These are phyloP conservation scores for Mastomys natalensis DNA, from an alignment of 2,113 vertebrate species.

Conservation along the genomic window DNA sequence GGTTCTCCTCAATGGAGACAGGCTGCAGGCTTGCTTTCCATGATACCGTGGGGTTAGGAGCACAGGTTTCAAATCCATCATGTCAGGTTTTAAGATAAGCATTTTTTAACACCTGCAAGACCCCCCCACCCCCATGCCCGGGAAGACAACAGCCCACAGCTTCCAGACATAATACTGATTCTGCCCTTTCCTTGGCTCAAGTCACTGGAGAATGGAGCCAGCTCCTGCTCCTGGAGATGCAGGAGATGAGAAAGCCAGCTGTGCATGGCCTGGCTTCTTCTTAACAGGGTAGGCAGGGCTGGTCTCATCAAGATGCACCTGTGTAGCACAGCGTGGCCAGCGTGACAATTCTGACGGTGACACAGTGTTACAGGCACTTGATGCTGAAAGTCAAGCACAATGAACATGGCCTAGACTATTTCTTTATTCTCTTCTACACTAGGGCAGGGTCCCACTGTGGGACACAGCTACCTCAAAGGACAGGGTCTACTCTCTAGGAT, in stretches of 20 bases:
- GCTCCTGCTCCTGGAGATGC: rapidly evolving
- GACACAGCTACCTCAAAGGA: not conserved
- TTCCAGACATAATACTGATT: not conserved
- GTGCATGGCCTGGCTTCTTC: rapidly evolving
- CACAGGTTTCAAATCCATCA: not conserved
- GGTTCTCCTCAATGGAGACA: not conserved
- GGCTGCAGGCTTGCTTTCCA: rapidly evolving
- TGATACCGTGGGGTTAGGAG: not conserved
- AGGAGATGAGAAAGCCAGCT: rapidly evolving
- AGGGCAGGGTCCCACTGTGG: not conserved
- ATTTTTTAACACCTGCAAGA: not conserved
- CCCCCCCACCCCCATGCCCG: rapidly evolving
- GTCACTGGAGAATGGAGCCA: rapidly evolving
- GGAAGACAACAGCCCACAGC: not conserved
- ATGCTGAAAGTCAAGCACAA: rapidly evolving
- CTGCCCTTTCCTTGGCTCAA: not conserved
- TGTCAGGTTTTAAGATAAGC: not conserved
- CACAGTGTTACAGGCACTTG: rapidly evolving
- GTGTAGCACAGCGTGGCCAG: not conserved
- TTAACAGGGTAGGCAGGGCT: rapidly evolving
- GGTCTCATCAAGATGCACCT: too few species aligned
- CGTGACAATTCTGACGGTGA: rapidly evolving
- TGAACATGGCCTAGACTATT: rapidly evolving
- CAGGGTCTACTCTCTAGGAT: not conserved
- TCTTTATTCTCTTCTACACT: not conserved